Evolutionary conservation across 2,888 invertebrate genomes (phyloP), one percentile per base, ranked within the genome.

Genomic region (Melinopterus prodromus): DNA sequence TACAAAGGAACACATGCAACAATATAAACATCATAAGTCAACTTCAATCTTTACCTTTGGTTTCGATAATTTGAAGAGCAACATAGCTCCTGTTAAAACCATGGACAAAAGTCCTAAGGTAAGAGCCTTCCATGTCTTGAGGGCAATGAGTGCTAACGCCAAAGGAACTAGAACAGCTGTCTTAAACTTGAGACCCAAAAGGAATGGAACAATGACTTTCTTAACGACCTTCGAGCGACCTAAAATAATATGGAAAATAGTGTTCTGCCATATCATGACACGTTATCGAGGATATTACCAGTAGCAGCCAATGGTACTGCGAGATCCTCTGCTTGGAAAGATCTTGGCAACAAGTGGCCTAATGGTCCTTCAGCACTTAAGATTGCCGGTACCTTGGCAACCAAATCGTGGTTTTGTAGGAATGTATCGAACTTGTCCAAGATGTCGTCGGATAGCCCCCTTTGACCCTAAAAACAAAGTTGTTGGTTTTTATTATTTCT

Each of bases 61-160:
- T 87, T 96, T 96, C 84, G 96, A 94, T 87, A 96, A 92, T 90
- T 96, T 96, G 91, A 96, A 96, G 88, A 97, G 95, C 77, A 96
- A 92, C 92, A 96, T 92, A 80, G 96, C 96, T 83, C 95, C 96
- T 83, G 96, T 96, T 74, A 96, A 91, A 35, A 96, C 96, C 86
- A 97, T 90, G 2, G 96, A 96, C 81, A 97, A 92, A 5, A 97
- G 93, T 81, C 96, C 96, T 83, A 97, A 91, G 7, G 97, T 96
- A 84, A 96, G 90, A 71, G 97, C 97, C 89, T 97, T 97, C 97
- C 97, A 97, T 15, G 97, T 96, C 89, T 96, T 96, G 79, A 96
- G 90, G 0, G 97, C 97, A 86, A 97, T 96, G 80, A 96, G 90
- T 69, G 95, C 95, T 80, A 97, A 91, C 14, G 95, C 95, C 81